phyloP scores from a whole-genome alignment of 1,140 invertebrate genomes.

The Sipha flava region DNA sequence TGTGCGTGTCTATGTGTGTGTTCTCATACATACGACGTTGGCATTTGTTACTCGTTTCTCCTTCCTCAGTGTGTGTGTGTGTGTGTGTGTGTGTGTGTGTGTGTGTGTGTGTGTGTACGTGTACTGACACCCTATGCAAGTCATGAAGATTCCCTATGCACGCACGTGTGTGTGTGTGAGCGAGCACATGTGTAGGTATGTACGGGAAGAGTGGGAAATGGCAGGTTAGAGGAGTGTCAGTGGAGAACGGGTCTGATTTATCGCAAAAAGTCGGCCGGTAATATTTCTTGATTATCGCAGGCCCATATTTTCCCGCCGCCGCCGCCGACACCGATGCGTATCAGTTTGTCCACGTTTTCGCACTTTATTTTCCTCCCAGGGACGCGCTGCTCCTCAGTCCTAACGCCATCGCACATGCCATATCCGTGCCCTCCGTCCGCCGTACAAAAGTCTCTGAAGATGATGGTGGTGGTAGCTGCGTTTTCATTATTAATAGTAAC shows the following conservation, averaged over 20 bases:
- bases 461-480: no score
- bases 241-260: neutral
- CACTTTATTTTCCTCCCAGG: slow-evolving; percentile 3
- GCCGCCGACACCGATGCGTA: neutral
- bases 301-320: neutral
- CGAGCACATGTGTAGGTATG: neutral
- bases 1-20: neutral
- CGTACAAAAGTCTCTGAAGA: neutral
- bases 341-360: slow-evolving; percentile 20
- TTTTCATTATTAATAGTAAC: neutral
- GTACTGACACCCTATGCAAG: no score
- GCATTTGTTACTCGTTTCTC: neutral
- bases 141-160: no score
- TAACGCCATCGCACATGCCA: neutral
- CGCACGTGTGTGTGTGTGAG: neutral
- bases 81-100: neutral
- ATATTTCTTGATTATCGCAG: slow-evolving; percentile 14
- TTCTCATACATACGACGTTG: neutral
- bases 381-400: neutral
- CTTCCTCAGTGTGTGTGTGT: neutral
- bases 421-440: neutral
- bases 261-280: slow-evolving; percentile 11
- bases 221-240: neutral
- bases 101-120: neutral
- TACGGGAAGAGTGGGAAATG: neutral